Base-by-base conservation (phyloP, 2,113 vertebrate genomes). In the Lophius piscatorius region DNA sequence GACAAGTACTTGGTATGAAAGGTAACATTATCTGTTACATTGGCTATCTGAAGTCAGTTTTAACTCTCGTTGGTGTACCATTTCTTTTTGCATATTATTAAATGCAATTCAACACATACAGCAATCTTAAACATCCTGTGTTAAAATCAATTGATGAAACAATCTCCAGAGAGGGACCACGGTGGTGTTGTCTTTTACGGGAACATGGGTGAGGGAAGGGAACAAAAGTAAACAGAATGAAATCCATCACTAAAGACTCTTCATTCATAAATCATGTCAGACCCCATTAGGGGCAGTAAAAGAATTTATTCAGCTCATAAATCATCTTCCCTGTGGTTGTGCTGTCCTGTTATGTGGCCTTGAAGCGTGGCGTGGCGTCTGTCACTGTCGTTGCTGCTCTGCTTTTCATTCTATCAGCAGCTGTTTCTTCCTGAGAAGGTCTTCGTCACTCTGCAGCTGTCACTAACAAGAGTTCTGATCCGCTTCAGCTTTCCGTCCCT, bases 391-490 rank as follows among this genome's bases (percentile, higher is more conserved):
- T 18, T 14, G 59, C 56, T 56, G 63, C 57, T 60, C 51, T 35
- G 63, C 38, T 65, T 71, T 24, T 62, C 68, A 39, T 44, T 34
- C 68, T 28, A 6, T 40, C 58, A 33, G 59, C 83, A 79, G 81
- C 78, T 77, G 78, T 55, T 69, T 51, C 65, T 20, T 48, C 26
- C 65, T 64, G 24, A 20, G 9, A 68, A 18, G 39, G 60, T 17
- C 57, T 39, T 58, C 22, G 65, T 63, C 77, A 67, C 66, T 47
- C 45, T 23, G 81, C 90, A 89, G 88, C 89, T 89, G 88, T 85
- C 76, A 63, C 63, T 86, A 88, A 87, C 84, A 57, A 80, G 84
- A 77, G 77, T 78, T 82, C 72, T 79, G 71, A 78, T 86, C 74
- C 51, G 73, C 54, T n/a, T 80, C 70, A 84, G 87, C 62, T 74